Evolutionary conservation across 2,888 invertebrate species (phyloP), one percentile per base, ranked within the genome.

Genomic region (Scrobipalpa atriplicella): DNA sequence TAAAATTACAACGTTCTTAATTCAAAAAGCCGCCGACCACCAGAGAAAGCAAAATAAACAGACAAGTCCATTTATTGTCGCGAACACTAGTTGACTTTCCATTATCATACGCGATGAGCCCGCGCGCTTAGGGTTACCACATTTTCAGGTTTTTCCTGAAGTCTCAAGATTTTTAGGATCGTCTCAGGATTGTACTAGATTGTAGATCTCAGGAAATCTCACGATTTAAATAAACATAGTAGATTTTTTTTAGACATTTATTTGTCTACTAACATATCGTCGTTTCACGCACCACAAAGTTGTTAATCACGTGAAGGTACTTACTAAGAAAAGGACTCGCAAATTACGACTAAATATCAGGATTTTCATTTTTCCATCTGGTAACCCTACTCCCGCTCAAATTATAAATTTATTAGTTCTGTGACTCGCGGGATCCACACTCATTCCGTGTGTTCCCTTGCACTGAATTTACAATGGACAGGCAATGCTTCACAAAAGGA

Each of bases 71-170:
- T 79, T 78, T 78, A 79, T 78, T 79, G 79, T 73, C 75, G 69
- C 74, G 77, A 75, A 76, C 73, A 80, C 75, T 76, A 76, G 82
- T 83, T 81, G 80, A 82, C 80, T 83, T 83, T 83, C 78, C 81
- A 87, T 89, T 88, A 87, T 85, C 84, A 88, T 86, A 87, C 75
- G 71, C 72, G 79, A 88, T 87, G 88, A 88, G 83, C 73, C 79
- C 72, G 73, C 76, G 78, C 71, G 76, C 29, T 29, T 5, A 29
- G 29, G 29, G 29, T 29, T 29, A 29, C 29, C 29, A 29, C 2
- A 3, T 5, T 29, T 5, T 5, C 5, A 29, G 29, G 2, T 29
- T 29, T 29, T 29, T 3, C 29, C 29, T 3, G 29, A 29, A 5
- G 5, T 29, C 5, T 29, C 5, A 29, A 5, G 29, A 29, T 29